phyloP scores from a whole-genome alignment of 92 coral and sea anemone genomes.

The Anthopleura xanthogrammica region DNA sequence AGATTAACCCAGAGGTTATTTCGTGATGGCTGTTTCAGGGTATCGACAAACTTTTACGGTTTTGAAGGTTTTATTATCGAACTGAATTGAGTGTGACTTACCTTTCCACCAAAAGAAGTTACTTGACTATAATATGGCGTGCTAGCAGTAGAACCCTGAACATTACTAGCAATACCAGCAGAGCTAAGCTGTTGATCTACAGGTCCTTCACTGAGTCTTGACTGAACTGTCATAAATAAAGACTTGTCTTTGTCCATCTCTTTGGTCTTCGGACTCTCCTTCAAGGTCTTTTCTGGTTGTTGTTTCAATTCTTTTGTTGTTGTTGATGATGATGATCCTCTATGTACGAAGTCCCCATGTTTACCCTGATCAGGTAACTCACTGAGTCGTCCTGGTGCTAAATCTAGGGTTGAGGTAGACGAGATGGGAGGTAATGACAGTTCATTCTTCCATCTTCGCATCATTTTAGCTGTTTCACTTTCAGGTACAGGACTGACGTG shows the following conservation, averaged over 20 bases:
- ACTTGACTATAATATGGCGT: neutral
- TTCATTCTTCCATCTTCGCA: conserved; percentile 63
- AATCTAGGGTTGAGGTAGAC: conserved; percentile 17
- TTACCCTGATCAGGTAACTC: neutral
- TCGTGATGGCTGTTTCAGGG: too few relatives aligned
- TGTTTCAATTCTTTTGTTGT: neutral
- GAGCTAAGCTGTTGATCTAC: neutral
- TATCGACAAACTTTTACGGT: neutral
- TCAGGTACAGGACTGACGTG: conserved; percentile 57
- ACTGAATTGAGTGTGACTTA: neutral
- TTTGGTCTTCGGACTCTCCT: conserved; percentile 8
- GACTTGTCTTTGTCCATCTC: neutral
- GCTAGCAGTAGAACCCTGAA: neutral
- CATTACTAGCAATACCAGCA: neutral
- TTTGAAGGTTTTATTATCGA: too few relatives aligned
- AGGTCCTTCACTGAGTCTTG: neutral
- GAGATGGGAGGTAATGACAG: conserved; percentile 47
- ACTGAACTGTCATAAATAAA: neutral
- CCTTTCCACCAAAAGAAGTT: conserved; percentile 21
- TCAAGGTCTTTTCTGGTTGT: conserved; percentile 7
- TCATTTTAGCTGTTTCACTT: conserved; percentile 36
- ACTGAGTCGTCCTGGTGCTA: neutral
- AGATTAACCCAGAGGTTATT: too few relatives aligned
- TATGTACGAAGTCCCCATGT: neutral
- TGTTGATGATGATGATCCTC: neutral